A percentile compares a stretch with the other conserved stretches of the same genome.
These are phyloP conservation scores for Hydra vulgaris DNA, from an alignment of 30 jellyfish, hydroid and myxozoan genomes.

Conservation along the genomic window DNA sequence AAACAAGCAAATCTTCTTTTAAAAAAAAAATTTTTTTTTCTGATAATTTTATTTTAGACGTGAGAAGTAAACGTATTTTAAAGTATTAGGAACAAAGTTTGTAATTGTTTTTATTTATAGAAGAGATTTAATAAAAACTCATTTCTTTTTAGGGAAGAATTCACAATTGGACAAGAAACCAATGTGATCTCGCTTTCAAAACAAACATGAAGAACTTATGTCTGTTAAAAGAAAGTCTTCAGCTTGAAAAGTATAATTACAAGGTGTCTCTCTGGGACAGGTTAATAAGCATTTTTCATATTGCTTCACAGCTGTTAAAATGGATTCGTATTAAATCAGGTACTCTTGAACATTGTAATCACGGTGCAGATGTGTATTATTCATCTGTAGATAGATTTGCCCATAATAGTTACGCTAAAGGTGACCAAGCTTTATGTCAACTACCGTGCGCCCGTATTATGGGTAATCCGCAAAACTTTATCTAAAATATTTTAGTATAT, in stretches of 20 bases:
- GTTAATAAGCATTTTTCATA: not conserved
- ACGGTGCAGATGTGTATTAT: constrained; percentile 29
- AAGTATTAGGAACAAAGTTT: too few relatives aligned
- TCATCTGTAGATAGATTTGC: constrained; percentile 24
- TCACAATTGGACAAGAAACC: constrained; percentile 21
- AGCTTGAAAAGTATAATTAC: not conserved
- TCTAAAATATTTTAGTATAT: too few relatives aligned
- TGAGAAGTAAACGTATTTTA: too few relatives aligned
- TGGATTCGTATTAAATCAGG: constrained; percentile 23
- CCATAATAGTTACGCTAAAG: constrained; percentile 23
- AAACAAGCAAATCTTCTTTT: too few relatives aligned
- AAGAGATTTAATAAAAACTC: too few relatives aligned
- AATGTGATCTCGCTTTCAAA: constrained; percentile 24
- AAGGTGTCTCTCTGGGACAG: constrained; percentile 14
- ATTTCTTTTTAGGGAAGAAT: constrained; percentile 13
- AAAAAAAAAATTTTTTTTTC: too few relatives aligned
- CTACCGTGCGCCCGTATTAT: not conserved
- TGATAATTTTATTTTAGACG: too few relatives aligned
- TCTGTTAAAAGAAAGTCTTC: not conserved
- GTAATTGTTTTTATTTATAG: too few relatives aligned
- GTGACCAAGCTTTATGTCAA: constrained; percentile 15
- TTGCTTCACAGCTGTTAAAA: constrained; percentile 25
- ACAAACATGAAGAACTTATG: constrained; percentile 28
- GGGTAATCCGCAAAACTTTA: constrained; percentile 12
- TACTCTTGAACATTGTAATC: constrained; percentile 20